These are phyloP conservation scores for Apus apus DNA, from an alignment of 2,113 vertebrate species.

Conservation along the genomic window DNA sequence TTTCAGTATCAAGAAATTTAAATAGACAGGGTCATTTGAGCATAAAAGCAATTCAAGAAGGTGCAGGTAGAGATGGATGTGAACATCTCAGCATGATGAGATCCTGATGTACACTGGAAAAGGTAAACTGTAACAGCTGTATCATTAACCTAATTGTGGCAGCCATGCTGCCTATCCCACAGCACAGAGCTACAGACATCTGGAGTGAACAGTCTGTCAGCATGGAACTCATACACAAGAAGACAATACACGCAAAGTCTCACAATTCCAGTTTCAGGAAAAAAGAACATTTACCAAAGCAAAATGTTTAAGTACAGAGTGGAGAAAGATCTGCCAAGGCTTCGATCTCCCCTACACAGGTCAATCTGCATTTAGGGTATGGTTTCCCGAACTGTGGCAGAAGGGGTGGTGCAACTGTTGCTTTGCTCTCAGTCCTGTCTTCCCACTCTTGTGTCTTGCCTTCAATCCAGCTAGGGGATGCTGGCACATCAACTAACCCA, in stretches of 20 bases:
- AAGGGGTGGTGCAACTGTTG: background rate
- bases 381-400: background rate
- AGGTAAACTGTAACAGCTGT: background rate
- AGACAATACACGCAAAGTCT: background rate
- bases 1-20: background rate
- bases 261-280: background rate
- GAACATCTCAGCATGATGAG: background rate
- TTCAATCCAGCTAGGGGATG: background rate
- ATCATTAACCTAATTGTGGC: background rate
- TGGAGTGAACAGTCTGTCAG: background rate
- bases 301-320: background rate
- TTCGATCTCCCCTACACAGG: background rate
- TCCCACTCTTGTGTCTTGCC: background rate
- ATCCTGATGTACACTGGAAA: background rate
- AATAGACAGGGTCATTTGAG: background rate
- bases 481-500: background rate
- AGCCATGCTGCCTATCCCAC: background rate
- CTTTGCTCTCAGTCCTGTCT: background rate
- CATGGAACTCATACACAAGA: background rate
- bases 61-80: background rate
- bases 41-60: background rate
- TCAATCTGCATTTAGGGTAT: background rate
- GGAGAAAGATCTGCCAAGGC: background rate
- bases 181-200: background rate
- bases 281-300: background rate